Conservation (phyloP, 1,140 invertebrate species). For the Ceratina japonica region DNA sequence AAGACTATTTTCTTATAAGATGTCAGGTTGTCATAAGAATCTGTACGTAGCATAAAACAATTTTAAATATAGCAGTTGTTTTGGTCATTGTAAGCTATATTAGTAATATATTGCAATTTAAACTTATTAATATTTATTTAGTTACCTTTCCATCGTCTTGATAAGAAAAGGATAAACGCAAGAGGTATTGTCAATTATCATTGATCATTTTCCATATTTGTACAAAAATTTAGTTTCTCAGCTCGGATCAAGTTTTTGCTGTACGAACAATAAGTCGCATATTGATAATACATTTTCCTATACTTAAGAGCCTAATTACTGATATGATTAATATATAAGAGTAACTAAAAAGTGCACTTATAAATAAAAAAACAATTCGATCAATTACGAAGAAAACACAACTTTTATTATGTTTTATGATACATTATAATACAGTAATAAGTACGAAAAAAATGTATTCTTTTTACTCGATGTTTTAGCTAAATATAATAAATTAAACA, state of each 20-base stretch:
- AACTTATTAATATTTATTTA: conserved; percentile 52
- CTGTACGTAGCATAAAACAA: conserved; percentile 55
- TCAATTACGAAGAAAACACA: background rate
- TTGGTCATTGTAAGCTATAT: conserved; percentile 68
- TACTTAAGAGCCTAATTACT: background rate
- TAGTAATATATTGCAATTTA: conserved; percentile 66
- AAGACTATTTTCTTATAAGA: conserved; percentile 71
- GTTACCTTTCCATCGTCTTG: conserved; percentile 40
- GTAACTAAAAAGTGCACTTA: conserved; percentile 24
- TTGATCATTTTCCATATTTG: conserved; percentile 18
- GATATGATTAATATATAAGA: background rate
- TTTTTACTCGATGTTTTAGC: background rate
- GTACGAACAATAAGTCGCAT: conserved; percentile 2
- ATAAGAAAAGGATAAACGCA: background rate
- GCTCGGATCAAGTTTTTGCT: conserved; percentile 24
- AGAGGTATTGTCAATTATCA: background rate
- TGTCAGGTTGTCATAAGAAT: conserved; percentile 59
- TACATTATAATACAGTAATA: background rate
- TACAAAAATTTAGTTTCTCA: background rate
- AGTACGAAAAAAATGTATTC: conserved; percentile 1
- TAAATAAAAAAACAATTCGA: conserved; percentile 22
- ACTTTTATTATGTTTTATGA: conserved; percentile 18
- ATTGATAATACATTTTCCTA: conserved; percentile 21
- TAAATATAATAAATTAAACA: conserved; percentile 16
- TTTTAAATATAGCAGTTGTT: conserved; percentile 57